Evolutionary conservation across 2,113 vertebrate species (phyloP).

Genomic region (Arothron firmamentum): DNA sequence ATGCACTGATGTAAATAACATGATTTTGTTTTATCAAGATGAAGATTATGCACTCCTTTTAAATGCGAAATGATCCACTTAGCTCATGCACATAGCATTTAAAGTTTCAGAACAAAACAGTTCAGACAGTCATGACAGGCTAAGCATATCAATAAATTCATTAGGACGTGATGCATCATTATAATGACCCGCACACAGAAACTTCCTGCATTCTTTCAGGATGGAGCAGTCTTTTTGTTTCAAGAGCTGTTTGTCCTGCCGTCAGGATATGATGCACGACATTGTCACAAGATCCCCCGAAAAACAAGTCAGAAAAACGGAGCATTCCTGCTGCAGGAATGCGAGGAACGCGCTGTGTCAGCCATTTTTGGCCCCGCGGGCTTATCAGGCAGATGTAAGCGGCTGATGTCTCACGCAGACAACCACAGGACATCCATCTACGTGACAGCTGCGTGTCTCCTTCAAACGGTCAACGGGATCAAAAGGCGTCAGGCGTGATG

Average conservation of each 20-base stretch:
- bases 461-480: constrained; percentile 25
- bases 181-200: constrained; percentile 19
- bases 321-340: constrained; percentile 51
- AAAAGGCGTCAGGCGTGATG: constrained; percentile 40
- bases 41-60: too few species aligned
- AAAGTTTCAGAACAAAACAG: background rate
- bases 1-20: too few species aligned
- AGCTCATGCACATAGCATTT: background rate
- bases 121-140: background rate
- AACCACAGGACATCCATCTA: constrained; percentile 27
- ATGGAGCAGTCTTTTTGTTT: background rate
- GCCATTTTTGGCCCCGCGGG: background rate
- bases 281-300: constrained; percentile 44
- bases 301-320: constrained; percentile 31
- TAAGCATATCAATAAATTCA: constrained; percentile 10
- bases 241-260: constrained; percentile 24
- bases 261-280: constrained; percentile 52
- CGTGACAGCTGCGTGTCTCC: constrained; percentile 21
- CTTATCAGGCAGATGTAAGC: constrained; percentile 28
- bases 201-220: constrained; percentile 35
- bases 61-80: too few species aligned
- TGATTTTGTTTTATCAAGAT: too few species aligned
- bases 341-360: constrained; percentile 26
- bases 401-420: constrained; percentile 4
- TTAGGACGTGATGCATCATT: constrained; percentile 11